Base-by-base conservation (phyloP, 2,113 vertebrate species). In the Ploceus nigricollis region DNA sequence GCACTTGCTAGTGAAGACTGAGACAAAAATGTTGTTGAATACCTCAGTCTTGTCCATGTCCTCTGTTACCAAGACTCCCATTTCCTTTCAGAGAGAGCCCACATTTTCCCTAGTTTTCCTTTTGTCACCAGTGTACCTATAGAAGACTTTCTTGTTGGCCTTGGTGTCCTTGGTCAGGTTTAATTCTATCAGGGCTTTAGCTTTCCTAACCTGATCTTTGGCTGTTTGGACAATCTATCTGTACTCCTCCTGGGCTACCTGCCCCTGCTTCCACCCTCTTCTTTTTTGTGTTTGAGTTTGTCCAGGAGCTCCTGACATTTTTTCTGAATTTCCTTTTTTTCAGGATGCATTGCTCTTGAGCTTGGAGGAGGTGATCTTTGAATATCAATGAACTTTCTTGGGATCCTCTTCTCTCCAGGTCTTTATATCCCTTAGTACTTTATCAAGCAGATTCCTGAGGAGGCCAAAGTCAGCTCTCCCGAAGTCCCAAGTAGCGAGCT, bases 401-500 rank as follows among this genome's bases (percentile, higher is more conserved):
- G 25, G 30, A 16, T 70, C 13, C 4, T 63, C 40, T 54, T 79
- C 21, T 40, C 35, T 42, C 21, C 31, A 48, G 20, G 42, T 10
- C 42, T 72, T 42, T 27, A 23, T 19, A 48, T 22, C 13, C 42
- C 18, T 22, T 30, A 13, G 5, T 23, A 22, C 31, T 42, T 80
- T 65, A 57, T 18, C 58, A 57, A 57, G 50, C 13, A 57, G 42
- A 50, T 50, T 15, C 30, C 76, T 19, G 50, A 56, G 33, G 21
- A 80, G 21, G 35, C 31, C 21, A 33, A 56, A 64, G 17, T 27
- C 12, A 33, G 35, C 42, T 65, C 18, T 65, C 22, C 25, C 1
- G 2, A 35, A 56, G 25, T 18, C 11, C 25, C 0, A 0, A n/a
- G 35, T 1, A 48, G 40, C 0, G 3, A 72, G 16, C 8, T 57